Conservation (phyloP, 2,888 invertebrate genomes). For the Chamaedrilus cognettii region DNA sequence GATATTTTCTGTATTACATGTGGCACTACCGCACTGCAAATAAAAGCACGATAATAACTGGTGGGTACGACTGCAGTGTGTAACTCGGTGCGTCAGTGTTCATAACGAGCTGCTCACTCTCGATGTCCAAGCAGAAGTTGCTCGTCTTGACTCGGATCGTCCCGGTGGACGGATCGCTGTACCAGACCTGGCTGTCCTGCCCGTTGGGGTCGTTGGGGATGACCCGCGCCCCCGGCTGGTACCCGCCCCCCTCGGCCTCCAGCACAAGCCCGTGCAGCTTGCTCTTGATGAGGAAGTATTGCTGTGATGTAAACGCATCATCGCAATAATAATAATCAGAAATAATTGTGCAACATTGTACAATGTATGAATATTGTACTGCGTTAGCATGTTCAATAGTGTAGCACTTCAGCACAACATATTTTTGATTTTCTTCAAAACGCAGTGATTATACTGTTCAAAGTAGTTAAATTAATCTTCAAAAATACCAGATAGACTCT, state of each 20-base stretch:
- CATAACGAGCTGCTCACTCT: constrained; percentile 8
- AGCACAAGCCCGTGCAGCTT: constrained; percentile 22
- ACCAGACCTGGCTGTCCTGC: constrained; percentile 27
- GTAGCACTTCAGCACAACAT: too few relatives aligned
- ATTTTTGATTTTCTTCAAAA: too few relatives aligned
- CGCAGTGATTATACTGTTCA: too few relatives aligned
- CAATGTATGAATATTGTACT: too few relatives aligned
- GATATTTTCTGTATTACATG: not conserved
- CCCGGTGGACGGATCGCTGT: constrained; percentile 21
- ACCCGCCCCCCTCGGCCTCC: constrained; percentile 19
- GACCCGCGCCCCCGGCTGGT: constrained; percentile 20
- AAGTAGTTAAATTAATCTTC: too few relatives aligned
- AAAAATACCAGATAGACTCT: too few relatives aligned
- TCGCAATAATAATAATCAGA: too few relatives aligned
- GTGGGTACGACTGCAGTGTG: not conserved
- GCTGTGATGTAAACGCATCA: not conserved
- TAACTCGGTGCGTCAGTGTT: not conserved
- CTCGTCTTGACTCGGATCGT: constrained; percentile 22
- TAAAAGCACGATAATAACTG: too few relatives aligned
- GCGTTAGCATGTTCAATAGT: too few relatives aligned
- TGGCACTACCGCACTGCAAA: too few relatives aligned
- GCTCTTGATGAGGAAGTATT: constrained; percentile 26
- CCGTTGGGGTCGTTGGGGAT: constrained; percentile 15
- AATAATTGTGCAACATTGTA: too few relatives aligned
- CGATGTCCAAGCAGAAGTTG: constrained; percentile 26